A percentile compares a stretch with the other conserved stretches of the same genome.
phyloP scores from a whole-genome alignment of 2,888 invertebrate genomes.

The Drosophila atroscutellata region DNA sequence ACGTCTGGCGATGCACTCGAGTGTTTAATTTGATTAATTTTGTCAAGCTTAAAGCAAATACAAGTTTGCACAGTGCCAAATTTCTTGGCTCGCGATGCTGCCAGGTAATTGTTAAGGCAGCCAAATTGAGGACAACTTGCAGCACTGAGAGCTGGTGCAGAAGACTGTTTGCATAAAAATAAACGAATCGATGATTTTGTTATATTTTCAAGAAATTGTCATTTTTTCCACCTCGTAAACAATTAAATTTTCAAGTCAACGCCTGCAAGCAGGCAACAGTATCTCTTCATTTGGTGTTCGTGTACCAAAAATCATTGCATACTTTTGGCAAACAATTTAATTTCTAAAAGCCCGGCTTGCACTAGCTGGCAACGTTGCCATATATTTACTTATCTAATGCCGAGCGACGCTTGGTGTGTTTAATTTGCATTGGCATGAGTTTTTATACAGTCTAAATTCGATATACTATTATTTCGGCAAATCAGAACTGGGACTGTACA shows the following conservation, averaged over 20 bases:
- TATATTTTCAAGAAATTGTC: constrained; percentile 37
- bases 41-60: constrained; percentile 80
- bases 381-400: neutral
- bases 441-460: neutral
- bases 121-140: constrained; percentile 47
- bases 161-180: constrained; percentile 29
- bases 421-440: neutral
- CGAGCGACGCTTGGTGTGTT: neutral
- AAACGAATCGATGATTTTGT: constrained; percentile 12
- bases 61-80: constrained; percentile 76
- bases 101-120: constrained; percentile 49
- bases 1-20: constrained; percentile 82
- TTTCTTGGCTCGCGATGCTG: constrained; percentile 53
- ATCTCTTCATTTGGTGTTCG: neutral
- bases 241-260: constrained; percentile 22
- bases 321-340: constrained; percentile 29
- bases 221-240: constrained; percentile 26
- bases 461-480: neutral
- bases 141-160: constrained; percentile 32
- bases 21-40: constrained; percentile 84
- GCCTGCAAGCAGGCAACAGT: constrained; percentile 47
- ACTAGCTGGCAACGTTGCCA: neutral
- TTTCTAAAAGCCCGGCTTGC: neutral
- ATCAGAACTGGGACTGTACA: neutral
- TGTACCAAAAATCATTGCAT: constrained; percentile 31